Base-by-base conservation (phyloP, 2,797 vertebrate species). In the Acanthiza pusilla region DNA sequence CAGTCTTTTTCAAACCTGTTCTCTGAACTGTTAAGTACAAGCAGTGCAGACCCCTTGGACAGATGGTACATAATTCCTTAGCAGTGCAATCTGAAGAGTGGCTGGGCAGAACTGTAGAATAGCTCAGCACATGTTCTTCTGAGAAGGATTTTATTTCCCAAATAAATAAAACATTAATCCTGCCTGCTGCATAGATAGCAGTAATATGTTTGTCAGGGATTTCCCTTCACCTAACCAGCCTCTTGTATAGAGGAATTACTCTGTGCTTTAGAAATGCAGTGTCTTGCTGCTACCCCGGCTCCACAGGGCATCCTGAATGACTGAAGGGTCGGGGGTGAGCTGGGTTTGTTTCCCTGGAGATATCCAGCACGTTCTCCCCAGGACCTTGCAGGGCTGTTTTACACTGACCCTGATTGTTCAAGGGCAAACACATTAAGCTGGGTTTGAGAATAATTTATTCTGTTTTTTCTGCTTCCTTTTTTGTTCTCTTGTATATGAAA, bases 211-310 rank as follows among this genome's bases (percentile, higher is more conserved):
- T 27, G 29, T 53, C 32, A 16, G 77, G 48, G 43, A 38, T 77
- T 70, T 91, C 42, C 32, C 29, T 77, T 72, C n/a, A 58, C 36
- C 67, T 88, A 38, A 79, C 7, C 27, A 55, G 36, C 25, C 32
- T 81, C 77, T 53, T 67, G 11, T 34, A 6, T 8, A 32, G 18
- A 62, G 17, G 57, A 84, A 22, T 50, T 71, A 61, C 7, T 72
- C 36, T 22, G 2, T 71, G 34, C 36, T 79, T 36, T 53, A 72
- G 34, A 74, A 81, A 30, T 36, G 29, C 32, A 13, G 18, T 27
- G 57, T 65, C 16, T 78, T 74, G 20, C 58, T 9, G 2, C 43
- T 71, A 7, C 13, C 9, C 32, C 0, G 0, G 36, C 30, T 86
- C 30, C 47, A 51, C 40, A 48, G 40, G 40, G 48, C 50, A 67